phyloP scores from a whole-genome alignment of 2,888 invertebrate genomes.

The Beris chalybata region DNA sequence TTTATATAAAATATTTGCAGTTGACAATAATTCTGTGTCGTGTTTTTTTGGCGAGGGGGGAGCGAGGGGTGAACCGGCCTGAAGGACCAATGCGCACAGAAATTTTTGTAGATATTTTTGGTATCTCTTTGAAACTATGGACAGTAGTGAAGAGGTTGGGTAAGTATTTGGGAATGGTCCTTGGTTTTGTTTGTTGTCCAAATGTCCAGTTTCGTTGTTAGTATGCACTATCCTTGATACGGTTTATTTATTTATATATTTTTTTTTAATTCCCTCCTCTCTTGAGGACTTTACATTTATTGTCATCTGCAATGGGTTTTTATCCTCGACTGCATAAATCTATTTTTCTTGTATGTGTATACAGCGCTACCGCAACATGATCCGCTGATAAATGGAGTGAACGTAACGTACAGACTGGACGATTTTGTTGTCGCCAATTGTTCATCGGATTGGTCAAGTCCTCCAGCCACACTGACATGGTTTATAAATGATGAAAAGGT shows the following conservation, averaged over 20 bases:
- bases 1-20: constrained; percentile 38
- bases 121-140: no score
- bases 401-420: constrained; percentile 48
- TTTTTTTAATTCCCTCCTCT: not conserved
- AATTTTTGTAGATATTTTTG: no score
- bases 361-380: constrained; percentile 52
- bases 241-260: not conserved
- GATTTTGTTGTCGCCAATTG: constrained; percentile 53
- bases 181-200: no score
- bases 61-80: not conserved
- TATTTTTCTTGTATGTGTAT: constrained; percentile 30
- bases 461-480: constrained; percentile 50
- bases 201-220: not conserved
- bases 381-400: constrained; percentile 51
- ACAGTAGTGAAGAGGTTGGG: no score
- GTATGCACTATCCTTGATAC: not conserved
- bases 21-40: constrained; percentile 36
- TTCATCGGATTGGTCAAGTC: constrained; percentile 52
- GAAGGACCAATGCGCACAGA: no score
- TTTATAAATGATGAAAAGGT: constrained; percentile 52
- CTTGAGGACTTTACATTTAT: not conserved
- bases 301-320: not conserved
- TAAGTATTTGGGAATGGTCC: no score
- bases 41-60: not conserved
- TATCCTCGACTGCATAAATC: not conserved